phyloP scores from a whole-genome alignment of 2,113 vertebrate genomes.

The Hoplias malabaricus region DNA sequence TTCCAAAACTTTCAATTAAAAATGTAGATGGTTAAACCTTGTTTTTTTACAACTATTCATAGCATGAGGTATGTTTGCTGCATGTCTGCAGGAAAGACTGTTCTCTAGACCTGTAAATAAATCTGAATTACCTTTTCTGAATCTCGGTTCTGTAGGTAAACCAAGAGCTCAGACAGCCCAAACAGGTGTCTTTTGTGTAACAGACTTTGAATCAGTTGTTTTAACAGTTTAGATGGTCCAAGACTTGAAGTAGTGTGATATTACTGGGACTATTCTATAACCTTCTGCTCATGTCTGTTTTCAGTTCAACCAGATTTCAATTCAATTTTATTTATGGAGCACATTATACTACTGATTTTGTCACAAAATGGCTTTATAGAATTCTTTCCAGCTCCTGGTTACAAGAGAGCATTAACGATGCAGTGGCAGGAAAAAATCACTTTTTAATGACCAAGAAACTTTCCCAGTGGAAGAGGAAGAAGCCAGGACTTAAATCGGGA shows the following conservation, averaged over 20 bases:
- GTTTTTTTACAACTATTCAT: no score
- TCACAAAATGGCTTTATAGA: no score
- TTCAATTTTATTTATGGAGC: constrained; percentile 27
- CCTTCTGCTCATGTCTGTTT: neutral
- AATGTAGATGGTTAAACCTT: no score
- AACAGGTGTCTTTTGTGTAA: constrained; percentile 36
- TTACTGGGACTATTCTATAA: neutral
- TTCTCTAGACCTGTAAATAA: no score
- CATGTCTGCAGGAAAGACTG: neutral
- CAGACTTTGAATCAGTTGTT: constrained; percentile 11
- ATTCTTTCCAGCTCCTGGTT: no score
- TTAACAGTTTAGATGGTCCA: constrained; percentile 15
- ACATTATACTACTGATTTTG: no score
- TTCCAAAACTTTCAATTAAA: no score
- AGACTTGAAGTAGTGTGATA: neutral
- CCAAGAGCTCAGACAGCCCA: constrained; percentile 2
- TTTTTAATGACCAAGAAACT: no score
- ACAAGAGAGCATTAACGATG: no score
- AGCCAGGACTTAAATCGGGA: no score
- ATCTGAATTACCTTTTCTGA: neutral
- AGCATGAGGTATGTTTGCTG: neutral
- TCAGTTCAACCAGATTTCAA: constrained; percentile 12
- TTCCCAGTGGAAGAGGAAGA: no score
- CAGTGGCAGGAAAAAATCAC: no score
- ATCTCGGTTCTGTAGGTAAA: constrained; percentile 1